Base-by-base conservation (phyloP, 2,797 vertebrate genomes). In the Petrocephalus schoutedeni region DNA sequence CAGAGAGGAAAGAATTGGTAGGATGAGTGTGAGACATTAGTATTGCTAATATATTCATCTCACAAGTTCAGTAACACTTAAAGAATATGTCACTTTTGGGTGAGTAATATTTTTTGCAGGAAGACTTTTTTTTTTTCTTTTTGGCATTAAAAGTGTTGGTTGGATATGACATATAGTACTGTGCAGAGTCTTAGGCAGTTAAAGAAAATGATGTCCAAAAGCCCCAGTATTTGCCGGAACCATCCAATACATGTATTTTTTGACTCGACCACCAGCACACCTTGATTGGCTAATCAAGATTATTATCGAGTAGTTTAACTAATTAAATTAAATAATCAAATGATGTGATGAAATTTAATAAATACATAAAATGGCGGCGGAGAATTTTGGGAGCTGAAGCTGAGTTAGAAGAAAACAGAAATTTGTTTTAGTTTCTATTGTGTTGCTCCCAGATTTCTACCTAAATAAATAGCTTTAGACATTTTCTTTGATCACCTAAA, bases 1-100 rank as follows among this genome's bases (percentile, higher is more conserved):
- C 74, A 80, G 74, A 45, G 36, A 80, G 41, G 45, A 80, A 49
- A 80, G 74, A 49, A 19, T 19, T 80, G 41, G 41, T 80, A 49
- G 74, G 45, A 77, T 45, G 4, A 80, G 7, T 21, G 74, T 21
- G 74, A 80, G 74, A 8, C 19, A 80, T 45, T 49, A 45, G 9
- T 80, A 49, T 19, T 80, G 74, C 74, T 49, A 80, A 80, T 45
- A 80, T 49, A 80, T 80, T 80, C 74, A 49, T 80, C 36, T 80
- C 19, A 80, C 74, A 49, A 80, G 74, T 36, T 80, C 41, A 49
- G 74, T 6, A 49, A 80, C 41, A 49, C 74, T 45, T 80, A 80
- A 45, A 80, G 74, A 80, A 80, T 80, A 45, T 80, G 36, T 58
- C 53, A 54, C 53, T 80, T 45, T 45, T 49, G 16, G 74, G 74